A percentile compares a stretch with the other conserved stretches of the same genome.
Evolutionary conservation across 2,888 invertebrate genomes (phyloP).

Genomic region (Erannis defoliaria): DNA sequence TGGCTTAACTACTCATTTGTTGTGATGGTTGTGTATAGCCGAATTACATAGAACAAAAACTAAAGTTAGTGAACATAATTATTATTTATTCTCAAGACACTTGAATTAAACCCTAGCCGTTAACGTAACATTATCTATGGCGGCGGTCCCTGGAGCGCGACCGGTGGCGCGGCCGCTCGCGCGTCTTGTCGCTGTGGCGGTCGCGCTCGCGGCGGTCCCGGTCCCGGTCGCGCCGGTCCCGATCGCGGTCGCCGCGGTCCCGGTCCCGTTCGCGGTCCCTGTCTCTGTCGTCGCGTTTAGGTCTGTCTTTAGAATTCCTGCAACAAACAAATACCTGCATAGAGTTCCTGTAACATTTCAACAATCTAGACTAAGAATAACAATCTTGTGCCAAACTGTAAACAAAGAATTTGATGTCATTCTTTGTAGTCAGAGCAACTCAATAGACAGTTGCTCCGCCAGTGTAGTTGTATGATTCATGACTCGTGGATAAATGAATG

Average conservation of each 20-base stretch:
- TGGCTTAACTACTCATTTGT: too few species aligned
- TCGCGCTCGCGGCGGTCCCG: constrained; percentile 55
- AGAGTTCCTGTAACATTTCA: not conserved
- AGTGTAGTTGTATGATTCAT: too few species aligned
- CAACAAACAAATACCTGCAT: constrained; percentile 44
- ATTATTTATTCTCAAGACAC: constrained; percentile 66
- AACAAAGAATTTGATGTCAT: too few species aligned
- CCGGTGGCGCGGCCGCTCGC: constrained; percentile 65
- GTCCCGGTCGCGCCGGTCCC: constrained; percentile 53
- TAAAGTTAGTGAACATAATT: constrained; percentile 58
- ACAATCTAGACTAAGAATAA: too few species aligned
- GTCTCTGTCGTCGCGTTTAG: constrained; percentile 73
- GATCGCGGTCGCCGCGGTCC: constrained; percentile 66
- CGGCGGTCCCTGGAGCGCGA: constrained; percentile 78
- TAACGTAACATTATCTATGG: constrained; percentile 70
- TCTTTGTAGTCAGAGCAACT: too few species aligned
- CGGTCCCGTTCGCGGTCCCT: constrained; percentile 66
- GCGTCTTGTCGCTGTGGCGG: constrained; percentile 57
- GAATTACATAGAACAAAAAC: not conserved
- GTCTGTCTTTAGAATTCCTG: constrained; percentile 80
- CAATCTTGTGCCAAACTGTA: too few species aligned
- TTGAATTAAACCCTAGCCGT: constrained; percentile 52
- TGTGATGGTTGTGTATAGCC: too few species aligned
- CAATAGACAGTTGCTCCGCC: too few species aligned
- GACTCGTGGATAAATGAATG: too few species aligned